Evolutionary conservation across 2,888 invertebrate genomes (phyloP), one percentile per base, ranked within the genome.

Genomic region (Gandaritis pyraliata): DNA sequence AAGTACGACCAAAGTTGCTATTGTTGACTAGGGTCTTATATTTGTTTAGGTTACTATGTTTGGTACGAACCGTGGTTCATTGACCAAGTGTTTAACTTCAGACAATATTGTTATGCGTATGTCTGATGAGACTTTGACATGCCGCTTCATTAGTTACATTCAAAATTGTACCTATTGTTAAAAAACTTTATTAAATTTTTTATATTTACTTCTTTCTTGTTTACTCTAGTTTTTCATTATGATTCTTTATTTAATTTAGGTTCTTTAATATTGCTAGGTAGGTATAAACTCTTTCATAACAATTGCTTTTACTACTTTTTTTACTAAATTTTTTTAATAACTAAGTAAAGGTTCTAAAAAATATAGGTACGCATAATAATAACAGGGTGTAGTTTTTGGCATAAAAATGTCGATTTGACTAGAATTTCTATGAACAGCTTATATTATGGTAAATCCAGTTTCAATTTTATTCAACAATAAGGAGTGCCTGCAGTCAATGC

Each of bases 11-110:
- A 66, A 67, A 71, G 68, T 73, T 71, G 62, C 69, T 76, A 80
- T 80, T 88, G 87, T 89, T 88, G 88, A 86, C 84, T 78, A 67
- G 66, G 70, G 72, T 78, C 74, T 73, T 69, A 68, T 87, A 86
- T 88, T 89, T 90, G 85, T 89, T 89, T 89, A 87, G 87, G 85
- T 86, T 85, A 88, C 86, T 83, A 85, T 86, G 83, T 88, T 87
- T 83, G 82, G 80, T 75, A 75, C 79, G 75, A 77, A 30, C 57
- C 41, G 38, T 62, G 59, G 84, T 86, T 87, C 85, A 83, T 83
- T 84, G 85, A 80, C 84, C 83, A 84, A 85, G 81, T 86, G 83
- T 87, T 87, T 83, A 80, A 85, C 82, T 85, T 84, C 71, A 78
- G 79, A 86, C 83, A 85, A 86, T 82, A 82, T 83, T 77, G 72